phyloP scores from a whole-genome alignment of 2,113 vertebrate genomes.

The Anthoscopus minutus region DNA sequence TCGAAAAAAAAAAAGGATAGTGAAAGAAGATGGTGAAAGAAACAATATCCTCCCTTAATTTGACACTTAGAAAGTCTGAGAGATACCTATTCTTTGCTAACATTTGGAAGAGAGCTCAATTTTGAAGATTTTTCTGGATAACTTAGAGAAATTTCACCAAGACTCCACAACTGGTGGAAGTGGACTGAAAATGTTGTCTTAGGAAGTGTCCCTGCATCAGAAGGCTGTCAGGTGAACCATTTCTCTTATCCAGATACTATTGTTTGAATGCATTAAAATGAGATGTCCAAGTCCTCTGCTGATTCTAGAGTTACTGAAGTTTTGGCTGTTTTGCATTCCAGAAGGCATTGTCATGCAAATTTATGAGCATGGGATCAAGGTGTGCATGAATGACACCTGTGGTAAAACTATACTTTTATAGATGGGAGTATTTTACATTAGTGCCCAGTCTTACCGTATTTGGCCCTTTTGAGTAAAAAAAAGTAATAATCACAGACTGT shows the following conservation, averaged over 20 bases:
- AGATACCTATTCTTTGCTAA: background rate
- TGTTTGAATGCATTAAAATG: background rate
- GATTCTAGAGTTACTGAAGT: background rate
- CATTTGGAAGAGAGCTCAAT: background rate
- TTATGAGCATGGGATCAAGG: background rate
- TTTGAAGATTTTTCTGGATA: background rate
- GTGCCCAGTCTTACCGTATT: background rate
- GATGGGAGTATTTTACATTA: background rate
- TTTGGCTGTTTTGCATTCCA: background rate
- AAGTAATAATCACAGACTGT: background rate
- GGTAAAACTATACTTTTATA: background rate
- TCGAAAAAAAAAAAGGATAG: background rate
- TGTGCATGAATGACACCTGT: background rate
- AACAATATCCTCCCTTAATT: background rate
- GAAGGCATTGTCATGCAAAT: background rate
- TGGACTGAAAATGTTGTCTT: background rate
- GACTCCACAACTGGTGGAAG: background rate
- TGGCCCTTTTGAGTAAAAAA: background rate
- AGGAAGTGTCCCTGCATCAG: background rate
- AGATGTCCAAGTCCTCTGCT: background rate
- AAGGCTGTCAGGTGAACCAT: background rate
- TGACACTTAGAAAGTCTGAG: background rate
- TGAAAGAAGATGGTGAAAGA: accelerated
- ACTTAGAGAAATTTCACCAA: background rate
- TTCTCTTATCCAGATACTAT: background rate